A percentile compares a stretch with the other conserved stretches of the same genome.
phyloP scores from a whole-genome alignment of 2,113 vertebrate genomes.

The Callocephalon fimbriatum region DNA sequence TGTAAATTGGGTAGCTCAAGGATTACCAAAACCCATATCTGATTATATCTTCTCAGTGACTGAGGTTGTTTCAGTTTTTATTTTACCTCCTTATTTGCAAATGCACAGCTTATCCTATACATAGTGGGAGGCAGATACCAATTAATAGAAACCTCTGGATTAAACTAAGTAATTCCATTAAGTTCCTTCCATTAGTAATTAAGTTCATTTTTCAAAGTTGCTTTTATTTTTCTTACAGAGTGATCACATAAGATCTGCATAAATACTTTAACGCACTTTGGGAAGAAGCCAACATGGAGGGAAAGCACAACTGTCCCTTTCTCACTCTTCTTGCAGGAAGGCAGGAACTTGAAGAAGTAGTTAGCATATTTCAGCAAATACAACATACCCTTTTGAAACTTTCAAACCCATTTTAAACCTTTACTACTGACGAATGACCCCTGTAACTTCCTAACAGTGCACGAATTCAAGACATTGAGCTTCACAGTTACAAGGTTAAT shows the following conservation, averaged over 20 bases:
- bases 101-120: background rate
- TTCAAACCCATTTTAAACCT: background rate
- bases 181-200: background rate
- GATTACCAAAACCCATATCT: rapidly evolving
- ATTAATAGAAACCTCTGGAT: background rate
- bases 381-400: background rate
- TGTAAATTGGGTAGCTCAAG: background rate
- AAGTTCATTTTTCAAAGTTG: background rate
- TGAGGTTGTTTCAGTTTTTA: background rate
- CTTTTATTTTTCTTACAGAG: background rate
- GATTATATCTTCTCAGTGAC: background rate
- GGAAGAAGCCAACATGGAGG: background rate
- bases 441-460: background rate
- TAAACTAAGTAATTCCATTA: background rate
- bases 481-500: background rate
- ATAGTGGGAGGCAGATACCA: background rate
- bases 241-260: background rate
- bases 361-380: background rate
- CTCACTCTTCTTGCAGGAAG: background rate
- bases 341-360: background rate
- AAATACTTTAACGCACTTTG: background rate
- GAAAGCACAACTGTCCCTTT: background rate
- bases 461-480: background rate
- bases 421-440: background rate
- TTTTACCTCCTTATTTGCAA: background rate